A percentile compares a stretch with the other conserved stretches of the same genome.
These are phyloP conservation scores for Pteromalus puparum DNA, from an alignment of 1,140 invertebrate species.

Conservation along the genomic window DNA sequence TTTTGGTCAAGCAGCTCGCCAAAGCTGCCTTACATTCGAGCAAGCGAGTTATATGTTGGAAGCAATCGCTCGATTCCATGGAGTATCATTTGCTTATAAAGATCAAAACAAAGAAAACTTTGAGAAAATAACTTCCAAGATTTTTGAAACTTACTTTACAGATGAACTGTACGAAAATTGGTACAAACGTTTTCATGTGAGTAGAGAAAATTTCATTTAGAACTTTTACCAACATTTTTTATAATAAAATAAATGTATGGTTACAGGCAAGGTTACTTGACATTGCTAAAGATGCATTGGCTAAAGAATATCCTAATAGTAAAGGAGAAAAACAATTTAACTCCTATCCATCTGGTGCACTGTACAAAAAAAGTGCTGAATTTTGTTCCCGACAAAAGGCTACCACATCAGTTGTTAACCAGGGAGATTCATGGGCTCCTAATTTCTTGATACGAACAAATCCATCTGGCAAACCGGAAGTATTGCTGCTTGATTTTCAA, in stretches of 20 bases:
- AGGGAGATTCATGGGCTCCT: conserved; percentile 85
- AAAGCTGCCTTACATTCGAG: conserved; percentile 75
- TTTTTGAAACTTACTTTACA: conserved; percentile 78
- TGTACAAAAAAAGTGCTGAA: conserved; percentile 61
- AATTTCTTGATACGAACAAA: conserved; percentile 81
- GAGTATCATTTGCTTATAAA: conserved; percentile 81
- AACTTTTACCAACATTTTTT: neutral
- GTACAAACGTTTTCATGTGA: conserved; percentile 79
- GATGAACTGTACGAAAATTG: conserved; percentile 76
- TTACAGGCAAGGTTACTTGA: conserved; percentile 10
- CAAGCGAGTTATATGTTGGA: conserved; percentile 76
- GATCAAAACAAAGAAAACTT: conserved; percentile 79
- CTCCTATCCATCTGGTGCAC: conserved; percentile 58
- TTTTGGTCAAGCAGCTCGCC: conserved; percentile 74
- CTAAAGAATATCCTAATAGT: conserved; percentile 78
- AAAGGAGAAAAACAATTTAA: conserved; percentile 76
- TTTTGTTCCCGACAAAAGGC: conserved; percentile 58
- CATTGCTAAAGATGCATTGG: conserved; percentile 77
- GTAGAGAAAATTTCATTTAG: conserved; percentile 49
- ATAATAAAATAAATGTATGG: neutral
- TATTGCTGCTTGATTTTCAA: conserved; percentile 83
- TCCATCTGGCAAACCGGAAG: conserved; percentile 67
- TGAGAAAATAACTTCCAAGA: conserved; percentile 66
- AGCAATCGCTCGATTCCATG: conserved; percentile 81
- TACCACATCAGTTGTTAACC: conserved; percentile 77